phyloP scores from a whole-genome alignment of 2,113 vertebrate species.

The Silurus asotus region DNA sequence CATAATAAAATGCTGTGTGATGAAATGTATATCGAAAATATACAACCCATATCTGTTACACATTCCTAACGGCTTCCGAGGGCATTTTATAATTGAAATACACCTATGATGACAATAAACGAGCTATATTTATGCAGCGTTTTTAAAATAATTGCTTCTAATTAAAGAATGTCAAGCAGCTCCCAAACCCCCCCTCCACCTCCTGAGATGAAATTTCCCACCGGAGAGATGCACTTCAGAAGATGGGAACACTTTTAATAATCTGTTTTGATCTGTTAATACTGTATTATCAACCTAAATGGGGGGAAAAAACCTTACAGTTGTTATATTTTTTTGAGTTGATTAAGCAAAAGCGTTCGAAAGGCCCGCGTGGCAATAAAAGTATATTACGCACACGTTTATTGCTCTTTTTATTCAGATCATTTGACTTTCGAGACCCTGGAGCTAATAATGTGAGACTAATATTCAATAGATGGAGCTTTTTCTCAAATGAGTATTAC shows the following conservation, averaged over 20 bases:
- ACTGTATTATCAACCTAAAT: slow-evolving; percentile 44
- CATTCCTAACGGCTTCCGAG: slow-evolving; percentile 30
- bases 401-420: slow-evolving; percentile 24
- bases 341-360: slow-evolving; percentile 36
- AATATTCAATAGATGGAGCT: not conserved
- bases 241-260: slow-evolving; percentile 53
- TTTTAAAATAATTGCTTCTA: slow-evolving; percentile 59
- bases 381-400: not conserved
- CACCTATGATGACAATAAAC: slow-evolving; percentile 53
- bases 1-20: not conserved
- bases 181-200: slow-evolving; percentile 21
- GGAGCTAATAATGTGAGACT: slow-evolving; percentile 13
- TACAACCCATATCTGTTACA: not conserved
- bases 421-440: not conserved
- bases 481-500: slow-evolving; percentile 16
- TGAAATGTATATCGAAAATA: not conserved
- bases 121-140: slow-evolving; percentile 51
- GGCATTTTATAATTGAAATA: slow-evolving; percentile 50
- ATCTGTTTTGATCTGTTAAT: slow-evolving; percentile 57
- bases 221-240: slow-evolving; percentile 51
- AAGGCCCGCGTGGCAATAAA: slow-evolving; percentile 16
- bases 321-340: slow-evolving; percentile 44
- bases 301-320: slow-evolving; percentile 26
- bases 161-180: slow-evolving; percentile 55
- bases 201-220: slow-evolving; percentile 46